These are phyloP conservation scores for Ectropis grisescens DNA, from an alignment of 1,140 invertebrate genomes.

Conservation along the genomic window DNA sequence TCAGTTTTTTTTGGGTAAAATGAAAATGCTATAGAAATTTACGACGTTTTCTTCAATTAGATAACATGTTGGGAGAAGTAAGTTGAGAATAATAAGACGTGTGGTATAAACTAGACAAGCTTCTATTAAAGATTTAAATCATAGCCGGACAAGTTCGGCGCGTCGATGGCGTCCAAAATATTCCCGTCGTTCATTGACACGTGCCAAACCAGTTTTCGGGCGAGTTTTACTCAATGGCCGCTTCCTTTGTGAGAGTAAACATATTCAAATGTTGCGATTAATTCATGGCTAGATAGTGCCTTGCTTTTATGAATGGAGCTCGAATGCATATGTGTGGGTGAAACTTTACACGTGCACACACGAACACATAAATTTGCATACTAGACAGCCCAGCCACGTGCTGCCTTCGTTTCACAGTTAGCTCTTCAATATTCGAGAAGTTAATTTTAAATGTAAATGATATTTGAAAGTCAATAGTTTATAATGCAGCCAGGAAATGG, in stretches of 20 bases:
- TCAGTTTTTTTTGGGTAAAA: no score
- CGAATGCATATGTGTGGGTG: conserved; percentile 36
- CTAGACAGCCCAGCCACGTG: conserved; percentile 51
- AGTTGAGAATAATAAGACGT: no score
- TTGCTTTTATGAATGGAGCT: conserved; percentile 63
- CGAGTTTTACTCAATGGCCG: conserved; percentile 63
- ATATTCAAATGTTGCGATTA: conserved; percentile 69
- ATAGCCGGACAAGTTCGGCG: conserved; percentile 35
- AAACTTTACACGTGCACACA: conserved; percentile 36
- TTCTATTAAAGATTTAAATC: conserved; percentile 48
- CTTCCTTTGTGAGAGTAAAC: conserved; percentile 67
- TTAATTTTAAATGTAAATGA: conserved; percentile 56
- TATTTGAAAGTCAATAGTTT: conserved; percentile 48
- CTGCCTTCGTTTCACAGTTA: conserved; percentile 51
- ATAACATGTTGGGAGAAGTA: no score
- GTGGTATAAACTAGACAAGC: no score
- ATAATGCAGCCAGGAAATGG: conserved; percentile 15
- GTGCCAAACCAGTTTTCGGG: conserved; percentile 61
- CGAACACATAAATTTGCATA: conserved; percentile 47
- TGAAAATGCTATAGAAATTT: no score
- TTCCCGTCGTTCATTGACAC: conserved; percentile 65
- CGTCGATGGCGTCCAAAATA: conserved; percentile 49
- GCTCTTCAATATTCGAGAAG: conserved; percentile 56
- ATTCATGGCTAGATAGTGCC: conserved; percentile 64
- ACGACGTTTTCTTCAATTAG: no score